phyloP scores from a whole-genome alignment of 2,888 invertebrate species.

The Conchocele bisecta region DNA sequence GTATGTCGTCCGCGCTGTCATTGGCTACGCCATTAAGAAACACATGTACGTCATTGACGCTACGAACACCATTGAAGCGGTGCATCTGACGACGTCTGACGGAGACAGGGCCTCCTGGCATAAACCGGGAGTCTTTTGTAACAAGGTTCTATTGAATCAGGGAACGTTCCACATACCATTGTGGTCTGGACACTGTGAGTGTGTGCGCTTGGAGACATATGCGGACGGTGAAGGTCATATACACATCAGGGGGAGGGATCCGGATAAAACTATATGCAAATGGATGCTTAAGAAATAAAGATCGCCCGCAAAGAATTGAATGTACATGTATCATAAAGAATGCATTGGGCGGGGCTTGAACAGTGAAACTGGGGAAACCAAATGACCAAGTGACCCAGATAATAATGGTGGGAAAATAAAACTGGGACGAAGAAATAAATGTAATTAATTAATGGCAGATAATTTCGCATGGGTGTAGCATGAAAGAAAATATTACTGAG shows the following conservation, averaged over 20 bases:
- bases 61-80: slow-evolving; percentile 32
- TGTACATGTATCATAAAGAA: too few species aligned
- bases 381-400: too few species aligned
- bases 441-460: too few species aligned
- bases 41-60: slow-evolving; percentile 35
- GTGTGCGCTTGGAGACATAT: slow-evolving; percentile 29
- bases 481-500: too few species aligned
- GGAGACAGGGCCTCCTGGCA: slow-evolving; percentile 33
- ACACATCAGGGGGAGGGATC: not conserved
- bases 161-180: slow-evolving; percentile 12
- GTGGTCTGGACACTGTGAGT: slow-evolving; percentile 31
- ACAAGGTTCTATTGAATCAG: slow-evolving; percentile 3
- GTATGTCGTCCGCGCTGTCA: slow-evolving; percentile 31
- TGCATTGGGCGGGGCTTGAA: too few species aligned
- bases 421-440: too few species aligned
- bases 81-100: slow-evolving; percentile 34
- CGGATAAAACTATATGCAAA: too few species aligned
- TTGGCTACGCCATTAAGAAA: slow-evolving; percentile 23
- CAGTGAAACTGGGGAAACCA: too few species aligned
- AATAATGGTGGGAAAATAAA: too few species aligned
- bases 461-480: too few species aligned
- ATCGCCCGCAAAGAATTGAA: too few species aligned
- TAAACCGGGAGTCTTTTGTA: slow-evolving; percentile 22
- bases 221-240: not conserved
- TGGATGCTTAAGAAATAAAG: too few species aligned